Base-by-base conservation (phyloP, 2,797 vertebrate genomes). In the Sciaenops ocellatus region DNA sequence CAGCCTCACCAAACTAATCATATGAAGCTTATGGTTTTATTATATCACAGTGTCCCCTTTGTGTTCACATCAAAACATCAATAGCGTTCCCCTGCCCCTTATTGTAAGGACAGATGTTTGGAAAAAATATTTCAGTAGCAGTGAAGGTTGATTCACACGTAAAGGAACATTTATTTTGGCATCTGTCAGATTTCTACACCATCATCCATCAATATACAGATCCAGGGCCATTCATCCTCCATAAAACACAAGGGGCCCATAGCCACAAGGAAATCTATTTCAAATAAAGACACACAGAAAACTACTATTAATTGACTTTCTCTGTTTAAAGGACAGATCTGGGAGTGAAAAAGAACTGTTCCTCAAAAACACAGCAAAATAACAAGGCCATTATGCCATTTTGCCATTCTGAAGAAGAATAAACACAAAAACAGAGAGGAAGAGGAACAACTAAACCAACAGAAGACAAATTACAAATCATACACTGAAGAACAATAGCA, bases 131-230 rank as follows among this genome's bases (percentile, higher is more conserved):
- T 75, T 28, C 20, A 66, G 66, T 3, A 16, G n/a, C 26, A 16
- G 6, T 83, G 80, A 91, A 85, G 88, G 88, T 89, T 82, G 76
- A 81, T 54, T 61, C 66, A 77, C 70, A 79, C 6, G 6, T 8
- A 41, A 76, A 82, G 85, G 76, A 76, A 73, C 28, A 69, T 90
- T 90, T 91, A 90, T 93, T 85, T 92, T 93, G 85, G 81, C 85
- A 91, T 59, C 74, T 89, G 88, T 93, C 91, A 91, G 64, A 78
- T 83, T 88, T 62, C 44, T 69, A 69, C 80, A 79, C 13, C 66
- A 34, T 92, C 47, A 51, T 82, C 34, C 20, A 69, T 69, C 74
- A 67, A 46, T 72, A 41, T 1, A 68, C 28, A 64, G 48, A 42
- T 17, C 26, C 6, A 16, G 2, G 20, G 30, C 5, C 42, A 24